phyloP scores from a whole-genome alignment of 2,888 invertebrate genomes.

The Scaeva pyrastri region DNA sequence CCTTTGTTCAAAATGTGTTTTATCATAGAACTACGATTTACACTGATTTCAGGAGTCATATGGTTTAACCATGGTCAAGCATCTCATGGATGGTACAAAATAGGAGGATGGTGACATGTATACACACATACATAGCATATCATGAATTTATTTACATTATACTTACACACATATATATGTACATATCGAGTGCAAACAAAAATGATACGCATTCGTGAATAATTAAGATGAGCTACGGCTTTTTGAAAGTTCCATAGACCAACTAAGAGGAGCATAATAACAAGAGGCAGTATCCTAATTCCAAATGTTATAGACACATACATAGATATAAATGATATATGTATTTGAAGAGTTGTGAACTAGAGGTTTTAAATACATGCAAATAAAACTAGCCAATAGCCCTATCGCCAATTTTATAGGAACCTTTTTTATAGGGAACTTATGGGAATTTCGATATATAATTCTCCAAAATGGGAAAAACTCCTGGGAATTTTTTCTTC shows the following conservation, averaged over 20 bases:
- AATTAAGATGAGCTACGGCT: slow-evolving; percentile 68
- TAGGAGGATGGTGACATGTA: slow-evolving; percentile 53
- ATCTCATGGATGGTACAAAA: not conserved
- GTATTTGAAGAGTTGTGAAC: no score
- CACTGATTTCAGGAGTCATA: slow-evolving; percentile 46
- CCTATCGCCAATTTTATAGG: no score
- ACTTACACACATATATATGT: slow-evolving; percentile 3
- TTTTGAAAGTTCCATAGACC: slow-evolving; percentile 34
- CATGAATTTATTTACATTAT: slow-evolving; percentile 68
- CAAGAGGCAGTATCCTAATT: not conserved
- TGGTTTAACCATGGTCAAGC: slow-evolving; percentile 57
- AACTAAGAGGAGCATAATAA: slow-evolving; percentile 9
- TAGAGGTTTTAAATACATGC: no score
- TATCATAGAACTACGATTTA: slow-evolving; percentile 30
- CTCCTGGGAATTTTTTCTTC: no score
- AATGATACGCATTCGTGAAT: slow-evolving; percentile 72
- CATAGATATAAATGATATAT: no score
- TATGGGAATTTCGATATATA: no score
- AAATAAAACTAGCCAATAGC: no score
- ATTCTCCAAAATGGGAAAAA: no score
- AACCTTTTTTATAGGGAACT: no score
- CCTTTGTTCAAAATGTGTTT: slow-evolving; percentile 1
- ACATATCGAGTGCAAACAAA: slow-evolving; percentile 62
- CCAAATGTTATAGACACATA: no score
- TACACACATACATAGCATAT: slow-evolving; percentile 15